A percentile compares a stretch with the other conserved stretches of the same genome.
Evolutionary conservation across 2,113 vertebrate genomes (phyloP).

Genomic region (Lates calcarifer): DNA sequence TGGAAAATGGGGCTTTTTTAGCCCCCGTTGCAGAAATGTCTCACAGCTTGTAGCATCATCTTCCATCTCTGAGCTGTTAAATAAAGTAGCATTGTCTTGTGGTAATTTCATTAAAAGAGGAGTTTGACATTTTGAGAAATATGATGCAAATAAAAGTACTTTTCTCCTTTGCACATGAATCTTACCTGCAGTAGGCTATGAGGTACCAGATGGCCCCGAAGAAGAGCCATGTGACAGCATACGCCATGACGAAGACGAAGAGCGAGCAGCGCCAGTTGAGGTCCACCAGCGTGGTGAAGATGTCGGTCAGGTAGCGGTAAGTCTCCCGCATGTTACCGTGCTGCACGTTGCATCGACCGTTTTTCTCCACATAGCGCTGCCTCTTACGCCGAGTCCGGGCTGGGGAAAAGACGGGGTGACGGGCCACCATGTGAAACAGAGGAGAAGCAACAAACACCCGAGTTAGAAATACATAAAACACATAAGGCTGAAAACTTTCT

Average conservation of each 20-base stretch:
- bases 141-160: not conserved
- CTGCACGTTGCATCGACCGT: constrained; percentile 94
- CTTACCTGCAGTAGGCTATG: constrained; percentile 93
- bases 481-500: not conserved
- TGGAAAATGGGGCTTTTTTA: constrained; percentile 3
- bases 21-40: constrained; percentile 37
- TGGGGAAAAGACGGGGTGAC: constrained; percentile 21
- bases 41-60: not conserved
- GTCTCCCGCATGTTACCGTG: constrained; percentile 95
- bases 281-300: constrained; percentile 98
- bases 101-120: constrained; percentile 20
- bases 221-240: constrained; percentile 97
- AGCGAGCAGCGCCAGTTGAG: constrained; percentile 98
- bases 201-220: constrained; percentile 99
- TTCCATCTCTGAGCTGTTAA: constrained; percentile 5
- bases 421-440: not conserved
- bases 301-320: constrained; percentile 96
- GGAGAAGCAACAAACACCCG: not conserved
- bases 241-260: constrained; percentile 96
- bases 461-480: not conserved
- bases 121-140: constrained; percentile 1
- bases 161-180: not conserved
- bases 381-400: constrained; percentile 83
- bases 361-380: constrained; percentile 97
- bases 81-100: not conserved